A percentile compares a stretch with the other conserved stretches of the same genome.
Conservation (phyloP, 2,113 vertebrate genomes). For the Misgurnus mizolepis region DNA sequence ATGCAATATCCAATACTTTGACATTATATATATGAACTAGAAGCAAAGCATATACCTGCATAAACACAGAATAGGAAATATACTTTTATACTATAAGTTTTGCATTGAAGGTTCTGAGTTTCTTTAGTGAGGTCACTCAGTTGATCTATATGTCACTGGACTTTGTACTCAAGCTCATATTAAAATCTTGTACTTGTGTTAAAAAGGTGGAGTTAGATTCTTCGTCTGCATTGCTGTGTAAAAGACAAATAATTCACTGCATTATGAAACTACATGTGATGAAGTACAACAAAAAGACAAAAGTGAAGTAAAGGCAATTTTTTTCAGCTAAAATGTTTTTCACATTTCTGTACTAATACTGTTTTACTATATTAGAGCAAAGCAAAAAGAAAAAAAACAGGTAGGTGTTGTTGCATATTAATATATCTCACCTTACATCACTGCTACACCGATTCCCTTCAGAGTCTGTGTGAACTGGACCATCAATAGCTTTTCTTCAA, state of each 20-base stretch:
- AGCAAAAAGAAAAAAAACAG: background rate
- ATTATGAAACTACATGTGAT: background rate
- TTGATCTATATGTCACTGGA: constrained; percentile 17
- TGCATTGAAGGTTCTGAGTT: too few relatives aligned
- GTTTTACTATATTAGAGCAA: background rate
- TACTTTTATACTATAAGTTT: too few relatives aligned
- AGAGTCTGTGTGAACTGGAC: background rate
- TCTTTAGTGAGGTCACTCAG: background rate
- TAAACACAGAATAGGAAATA: too few relatives aligned
- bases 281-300: background rate
- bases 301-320: too few relatives aligned
- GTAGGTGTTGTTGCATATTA: background rate
- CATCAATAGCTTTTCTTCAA: constrained; percentile 7
- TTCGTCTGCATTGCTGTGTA: constrained; percentile 2
- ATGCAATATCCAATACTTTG: background rate
- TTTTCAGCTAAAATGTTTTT: too few relatives aligned
- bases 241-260: background rate
- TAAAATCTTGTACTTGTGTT: constrained; percentile 21
- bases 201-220: constrained; percentile 6
- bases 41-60: too few relatives aligned
- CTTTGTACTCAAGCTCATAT: background rate
- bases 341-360: too few relatives aligned
- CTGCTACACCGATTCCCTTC: constrained; percentile 13
- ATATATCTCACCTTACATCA: constrained; percentile 7
- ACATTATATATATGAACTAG: too few relatives aligned